A percentile compares a stretch with the other conserved stretches of the same genome.
These are phyloP conservation scores for Macrosiphum euphorbiae DNA, from an alignment of 2,888 invertebrate species.

Conservation along the genomic window DNA sequence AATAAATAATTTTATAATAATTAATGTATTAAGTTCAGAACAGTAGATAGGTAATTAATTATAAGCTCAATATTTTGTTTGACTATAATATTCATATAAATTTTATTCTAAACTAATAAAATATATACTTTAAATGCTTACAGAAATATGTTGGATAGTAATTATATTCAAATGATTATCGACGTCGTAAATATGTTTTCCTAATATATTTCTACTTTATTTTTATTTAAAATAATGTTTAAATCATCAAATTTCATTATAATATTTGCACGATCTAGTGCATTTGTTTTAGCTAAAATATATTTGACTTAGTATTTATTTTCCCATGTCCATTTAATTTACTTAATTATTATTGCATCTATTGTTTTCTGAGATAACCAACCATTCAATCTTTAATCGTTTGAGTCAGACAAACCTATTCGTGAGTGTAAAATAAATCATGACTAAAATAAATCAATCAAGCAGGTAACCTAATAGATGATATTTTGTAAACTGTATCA, in stretches of 20 bases:
- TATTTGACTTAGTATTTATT: not conserved
- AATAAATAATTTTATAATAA: not conserved
- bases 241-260: not conserved
- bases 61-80: not conserved
- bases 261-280: not conserved
- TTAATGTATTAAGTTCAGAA: not conserved
- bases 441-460: not conserved
- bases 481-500: not conserved
- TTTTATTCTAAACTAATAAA: not conserved
- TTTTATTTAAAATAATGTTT: not conserved
- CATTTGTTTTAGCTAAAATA: not conserved
- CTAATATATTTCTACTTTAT: not conserved
- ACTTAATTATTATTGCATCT: not conserved
- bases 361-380: not conserved
- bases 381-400: not conserved
- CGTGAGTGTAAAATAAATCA: not conserved
- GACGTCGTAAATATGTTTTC: not conserved
- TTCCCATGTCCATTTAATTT: not conserved
- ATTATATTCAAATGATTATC: not conserved
- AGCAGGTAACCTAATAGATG: too few species aligned
- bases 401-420: not conserved
- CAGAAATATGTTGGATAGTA: not conserved
- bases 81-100: not conserved
- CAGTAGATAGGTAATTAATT: not conserved
- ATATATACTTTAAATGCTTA: not conserved